Evolutionary conservation across 2,888 invertebrate species (phyloP), one percentile per base, ranked within the genome.

Genomic region (Calameuta filiformis): DNA sequence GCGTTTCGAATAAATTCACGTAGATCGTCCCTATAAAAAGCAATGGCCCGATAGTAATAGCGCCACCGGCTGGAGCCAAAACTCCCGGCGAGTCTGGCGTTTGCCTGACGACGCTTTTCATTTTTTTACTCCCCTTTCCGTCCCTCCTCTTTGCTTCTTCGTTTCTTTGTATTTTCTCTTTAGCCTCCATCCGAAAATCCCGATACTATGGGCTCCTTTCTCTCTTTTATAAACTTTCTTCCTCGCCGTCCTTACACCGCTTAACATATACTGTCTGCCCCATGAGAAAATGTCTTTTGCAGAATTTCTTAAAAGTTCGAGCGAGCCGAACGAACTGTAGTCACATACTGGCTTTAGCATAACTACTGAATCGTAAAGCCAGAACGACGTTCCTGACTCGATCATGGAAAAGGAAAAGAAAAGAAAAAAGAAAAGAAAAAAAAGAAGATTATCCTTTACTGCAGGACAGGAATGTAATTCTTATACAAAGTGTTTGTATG

Each of bases 31-130:
- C 85, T 88, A 84, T 89, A 88, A 89, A 88, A 89, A 84, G 86
- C 87, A 89, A 90, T 89, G 89, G 86, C 82, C 86, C 88, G 89
- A 84, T 85, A 79, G 85, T 88, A 89, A 90, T 87, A 84, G 85
- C 79, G 79, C 80, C 74, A 81, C 83, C 82, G 80, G 82, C 83
- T 79, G 83, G 81, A 86, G 83, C 83, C 84, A 83, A 85, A 88
- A 86, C 85, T 84, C 82, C 82, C 83, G 79, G 79, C 75, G 81
- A 81, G 83, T 81, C 82, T 79, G 79, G 78, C 74, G 15, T 40
- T 15, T 40, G 40, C 15, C 15, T 40, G 40, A 40, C 40, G 40
- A 40, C 40, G 40, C 40, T 40, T 40, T 34, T 75, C 34, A 79
- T 75, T 74, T 71, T 73, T 31, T 56, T 37, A n/a, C n/a, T n/a